Conservation (phyloP, 2,797 vertebrate genomes). For the Tamandua tetradactyla region DNA sequence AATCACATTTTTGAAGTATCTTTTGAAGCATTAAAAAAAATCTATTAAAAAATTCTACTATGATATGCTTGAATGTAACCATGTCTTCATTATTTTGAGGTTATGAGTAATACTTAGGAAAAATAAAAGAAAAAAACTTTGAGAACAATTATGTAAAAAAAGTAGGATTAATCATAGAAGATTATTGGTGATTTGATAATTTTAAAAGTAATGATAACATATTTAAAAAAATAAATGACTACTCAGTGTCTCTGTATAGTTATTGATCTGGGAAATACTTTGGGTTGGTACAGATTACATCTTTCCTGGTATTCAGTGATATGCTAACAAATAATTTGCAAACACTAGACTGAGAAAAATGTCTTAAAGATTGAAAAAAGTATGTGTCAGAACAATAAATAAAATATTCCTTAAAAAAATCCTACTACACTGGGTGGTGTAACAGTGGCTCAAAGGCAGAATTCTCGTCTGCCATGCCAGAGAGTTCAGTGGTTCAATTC, state of each 20-base stretch:
- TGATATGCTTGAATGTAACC: not conserved
- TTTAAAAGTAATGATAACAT: not conserved
- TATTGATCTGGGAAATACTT: not conserved
- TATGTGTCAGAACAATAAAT: not conserved
- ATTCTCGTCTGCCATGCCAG: too few species aligned
- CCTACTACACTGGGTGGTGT: too few species aligned
- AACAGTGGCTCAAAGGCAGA: too few species aligned
- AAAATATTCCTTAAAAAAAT: not conserved
- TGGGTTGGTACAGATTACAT: not conserved
- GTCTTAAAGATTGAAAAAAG: not conserved
- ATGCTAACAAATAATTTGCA: not conserved
- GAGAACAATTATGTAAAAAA: not conserved
- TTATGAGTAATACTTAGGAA: not conserved
- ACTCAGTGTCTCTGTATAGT: not conserved
- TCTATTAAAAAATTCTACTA: conserved; percentile 3
- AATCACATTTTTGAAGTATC: conserved; percentile 23
- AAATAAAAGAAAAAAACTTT: not conserved
- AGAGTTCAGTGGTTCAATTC: too few species aligned
- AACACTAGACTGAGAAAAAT: not conserved
- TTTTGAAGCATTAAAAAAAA: conserved; percentile 56
- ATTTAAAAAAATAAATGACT: not conserved
- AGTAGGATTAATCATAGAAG: not conserved
- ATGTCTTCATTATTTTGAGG: not conserved
- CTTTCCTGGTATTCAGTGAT: not conserved
- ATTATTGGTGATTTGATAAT: not conserved